phyloP scores from a whole-genome alignment of 1,140 invertebrate species.

The Heliconius nattereri region DNA sequence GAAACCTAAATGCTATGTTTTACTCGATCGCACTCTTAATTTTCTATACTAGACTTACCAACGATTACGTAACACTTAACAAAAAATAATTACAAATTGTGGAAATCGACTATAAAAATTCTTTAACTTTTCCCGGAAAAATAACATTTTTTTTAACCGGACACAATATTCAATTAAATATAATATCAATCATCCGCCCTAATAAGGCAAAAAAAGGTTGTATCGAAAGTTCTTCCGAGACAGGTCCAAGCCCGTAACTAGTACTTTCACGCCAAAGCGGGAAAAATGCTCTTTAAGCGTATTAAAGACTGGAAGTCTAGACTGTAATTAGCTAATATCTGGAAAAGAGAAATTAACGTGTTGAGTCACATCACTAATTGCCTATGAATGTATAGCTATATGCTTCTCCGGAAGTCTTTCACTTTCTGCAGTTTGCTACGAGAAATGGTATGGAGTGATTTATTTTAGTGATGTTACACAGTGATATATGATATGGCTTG shows the following conservation, averaged over 20 bases:
- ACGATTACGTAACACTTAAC: not conserved
- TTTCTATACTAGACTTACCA: not conserved
- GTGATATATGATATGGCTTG: not conserved
- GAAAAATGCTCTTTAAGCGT: conserved; percentile 25
- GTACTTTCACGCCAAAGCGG: conserved; percentile 18
- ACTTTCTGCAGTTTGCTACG: not conserved
- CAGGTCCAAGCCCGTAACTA: conserved; percentile 12
- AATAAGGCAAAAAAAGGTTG: conserved; percentile 1
- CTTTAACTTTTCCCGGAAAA: not conserved
- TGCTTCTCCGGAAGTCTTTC: conserved; percentile 10
- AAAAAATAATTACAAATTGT: not conserved
- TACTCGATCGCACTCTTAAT: not conserved
- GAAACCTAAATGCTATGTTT: no score
- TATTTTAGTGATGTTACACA: conserved; percentile 3
- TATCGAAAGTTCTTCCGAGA: conserved; percentile 17
- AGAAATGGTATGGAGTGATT: not conserved
- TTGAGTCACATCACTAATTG: conserved; percentile 13
- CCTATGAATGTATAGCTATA: not conserved
- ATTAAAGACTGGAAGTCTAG: conserved; percentile 7
- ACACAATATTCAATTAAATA: not conserved
- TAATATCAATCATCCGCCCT: conserved; percentile 3
- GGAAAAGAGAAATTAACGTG: conserved; percentile 10
- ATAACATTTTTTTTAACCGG: not conserved
- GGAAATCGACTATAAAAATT: not conserved
- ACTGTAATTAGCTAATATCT: conserved; percentile 10